Base-by-base conservation (phyloP, 2,888 invertebrate species). In the Drepana falcataria region DNA sequence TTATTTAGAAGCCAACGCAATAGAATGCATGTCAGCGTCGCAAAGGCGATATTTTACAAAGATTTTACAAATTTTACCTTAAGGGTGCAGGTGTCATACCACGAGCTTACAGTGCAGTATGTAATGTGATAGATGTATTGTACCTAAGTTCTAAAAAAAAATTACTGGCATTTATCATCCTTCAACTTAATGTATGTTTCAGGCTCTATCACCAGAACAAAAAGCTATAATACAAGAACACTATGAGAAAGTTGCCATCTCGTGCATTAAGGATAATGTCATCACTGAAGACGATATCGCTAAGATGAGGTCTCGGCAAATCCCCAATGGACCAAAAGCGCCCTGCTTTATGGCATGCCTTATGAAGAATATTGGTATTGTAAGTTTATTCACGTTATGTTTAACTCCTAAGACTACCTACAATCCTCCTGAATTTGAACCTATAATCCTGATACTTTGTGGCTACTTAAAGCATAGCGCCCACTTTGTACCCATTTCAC, bases 321-420 rank as follows among this genome's bases (percentile, higher is more conserved):
- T 79, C 0, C 78, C 87, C 0, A 58, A 68, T 0, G 85, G 89
- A 0, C 71, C 77, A 0, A 83, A 83, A 3, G 83, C 66, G 0
- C 81, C 85, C 2, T 90, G 90, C 61, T 90, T 90, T 59, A 48
- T 90, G 41, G 82, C 87, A 0, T 90, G 90, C 53, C 48, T 88
- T 48, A 69, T 87, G 68, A 86, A 69, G 57, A 71, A 83, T 40
- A 65, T 73, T 61, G 90, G 89, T 7, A 48, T 87, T 55, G 90
- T 89, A 62, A 81, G 84, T 79, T 57, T 56, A 6, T 35, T 2
- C 21, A 21, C 21, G 0, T 21, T 21, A 21, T 21, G 21, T 21
- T 21, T 21, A 21, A 21, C 21, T 21, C 21, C 21, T 21, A 21
- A 21, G 21, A 21, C 21, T 21, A 21, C 21, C 21, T 21, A 21